Evolutionary conservation across 2,797 vertebrate species (phyloP).

Genomic region (Ibycter americanus): DNA sequence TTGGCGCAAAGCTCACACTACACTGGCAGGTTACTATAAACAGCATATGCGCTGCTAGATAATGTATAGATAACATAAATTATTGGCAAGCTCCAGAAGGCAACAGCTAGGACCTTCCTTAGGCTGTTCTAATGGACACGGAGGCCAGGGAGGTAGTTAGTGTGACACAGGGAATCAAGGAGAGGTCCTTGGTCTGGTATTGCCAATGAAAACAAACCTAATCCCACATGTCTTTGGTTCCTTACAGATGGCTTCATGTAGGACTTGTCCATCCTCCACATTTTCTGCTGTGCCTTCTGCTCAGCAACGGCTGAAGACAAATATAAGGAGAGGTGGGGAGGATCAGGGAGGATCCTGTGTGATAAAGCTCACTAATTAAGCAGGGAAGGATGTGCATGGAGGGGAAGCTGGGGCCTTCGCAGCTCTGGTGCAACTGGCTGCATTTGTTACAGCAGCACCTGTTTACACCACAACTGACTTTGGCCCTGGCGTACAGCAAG

Average conservation of each 20-base stretch:
- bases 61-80: background rate
- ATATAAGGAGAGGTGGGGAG: background rate
- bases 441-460: background rate
- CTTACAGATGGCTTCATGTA: background rate
- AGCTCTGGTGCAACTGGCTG: background rate
- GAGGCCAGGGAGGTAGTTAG: accelerated
- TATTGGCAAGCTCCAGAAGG: background rate
- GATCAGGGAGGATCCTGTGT: background rate
- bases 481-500: accelerated
- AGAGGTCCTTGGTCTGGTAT: background rate
- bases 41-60: background rate
- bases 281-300: background rate
- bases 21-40: background rate
- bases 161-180: background rate
- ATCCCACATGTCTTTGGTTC: background rate
- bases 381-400: background rate
- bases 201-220: background rate
- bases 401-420: background rate
- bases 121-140: background rate
- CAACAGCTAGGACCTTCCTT: background rate
- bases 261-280: background rate
- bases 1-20: background rate
- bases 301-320: background rate
- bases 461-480: background rate
- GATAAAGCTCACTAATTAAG: background rate